Base-by-base conservation (phyloP, 2,888 invertebrate species). In the Plagodis pulveraria region DNA sequence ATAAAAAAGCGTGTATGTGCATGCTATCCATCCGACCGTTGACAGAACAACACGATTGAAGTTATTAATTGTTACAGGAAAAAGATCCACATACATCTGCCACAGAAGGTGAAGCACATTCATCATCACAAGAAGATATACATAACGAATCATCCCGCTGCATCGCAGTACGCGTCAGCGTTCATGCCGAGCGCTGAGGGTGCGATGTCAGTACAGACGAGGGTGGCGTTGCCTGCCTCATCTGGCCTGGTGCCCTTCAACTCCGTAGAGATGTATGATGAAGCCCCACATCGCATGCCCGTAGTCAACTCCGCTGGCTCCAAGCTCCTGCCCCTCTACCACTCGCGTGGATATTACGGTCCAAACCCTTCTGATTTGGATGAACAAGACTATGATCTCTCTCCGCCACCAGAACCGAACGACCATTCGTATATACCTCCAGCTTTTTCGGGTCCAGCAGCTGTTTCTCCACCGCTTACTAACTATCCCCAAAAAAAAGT, bases 41-140 rank as follows among this genome's bases (percentile, higher is more conserved):
- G 65, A 70, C 67, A 70, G 72, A 79, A 81, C 78, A 78, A 70
- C 77, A 70, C 66, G 71, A 81, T 72, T 78, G 63, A 79, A 78
- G 77, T 71, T 80, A 54, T 59, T 64, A 81, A 71, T 91, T 91
- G 89, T 92, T 92, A 54, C 91, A 93, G 93, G 81, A 93, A 93
- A 85, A 93, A 93, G 83, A 93, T 93, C 78, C 92, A 92, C 80
- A 93, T 93, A 80, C 93, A 93, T 84, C 89, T 93, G 84, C 93
- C 93, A 75, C 92, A 93, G 84, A 91, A 91, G 77, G 93, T 93
- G 81, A 93, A 92, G 82, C 93, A 93, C 72, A 93, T 93, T 76
- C 92, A 93, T 75, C 93, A 93, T 72, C 93, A 93, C 68, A 93
- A 93, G 84, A 93, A 93, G 77, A 87, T 93, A 71, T 93, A 93